Base-by-base conservation (phyloP, 2,797 vertebrate genomes). In the Antrozous pallidus region DNA sequence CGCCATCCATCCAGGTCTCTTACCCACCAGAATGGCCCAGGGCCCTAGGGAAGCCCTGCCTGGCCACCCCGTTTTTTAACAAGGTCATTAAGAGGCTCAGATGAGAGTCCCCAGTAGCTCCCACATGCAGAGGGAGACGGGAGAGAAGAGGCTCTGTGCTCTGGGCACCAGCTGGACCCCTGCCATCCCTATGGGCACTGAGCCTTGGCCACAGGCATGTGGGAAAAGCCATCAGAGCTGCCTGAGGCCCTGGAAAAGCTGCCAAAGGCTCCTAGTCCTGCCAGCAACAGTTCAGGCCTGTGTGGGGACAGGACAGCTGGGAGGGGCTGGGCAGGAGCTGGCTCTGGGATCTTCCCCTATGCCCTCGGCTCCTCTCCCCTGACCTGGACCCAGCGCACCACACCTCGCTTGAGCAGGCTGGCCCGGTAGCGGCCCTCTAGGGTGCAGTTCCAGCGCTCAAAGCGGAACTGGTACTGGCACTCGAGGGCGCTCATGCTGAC, bases 391-490 rank as follows among this genome's bases (percentile, higher is more conserved):
- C 1, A 6, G 38, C 5, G 24, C 18, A 5, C 10, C 97, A 96
- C 93, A 99, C 99, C 99, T 98, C 99, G 99, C 97, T 99, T 99
- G 28, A 99, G 98, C 91, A 99, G 98, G 96, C 99, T 99, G 97
- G 99, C 98, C 71, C 99, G 97, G 97, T 99, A 99, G 77, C 99
- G 99, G 49, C 99, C 99, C 97, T 99, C 99, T 0, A 99, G 97
- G 95, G 99, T 99, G 98, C 99, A 99, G 98, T 99, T 99, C 99
- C 99, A 99, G 94, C 99, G 99, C 98, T 99, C 99, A 0, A 99
- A 99, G 93, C 99, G 99, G 97, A 99, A 99, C 97, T 99, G 99
- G 97, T 99, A 99, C 97, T 99, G 99, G 97, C 99, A 99, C 97
- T 99, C 99, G 10, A 99, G 97, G 1, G 99, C 99, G 0, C 99